A percentile compares a stretch with the other conserved stretches of the same genome.
phyloP scores from a whole-genome alignment of 2,888 invertebrate genomes.

The Ptycholaimellus sp. region DNA sequence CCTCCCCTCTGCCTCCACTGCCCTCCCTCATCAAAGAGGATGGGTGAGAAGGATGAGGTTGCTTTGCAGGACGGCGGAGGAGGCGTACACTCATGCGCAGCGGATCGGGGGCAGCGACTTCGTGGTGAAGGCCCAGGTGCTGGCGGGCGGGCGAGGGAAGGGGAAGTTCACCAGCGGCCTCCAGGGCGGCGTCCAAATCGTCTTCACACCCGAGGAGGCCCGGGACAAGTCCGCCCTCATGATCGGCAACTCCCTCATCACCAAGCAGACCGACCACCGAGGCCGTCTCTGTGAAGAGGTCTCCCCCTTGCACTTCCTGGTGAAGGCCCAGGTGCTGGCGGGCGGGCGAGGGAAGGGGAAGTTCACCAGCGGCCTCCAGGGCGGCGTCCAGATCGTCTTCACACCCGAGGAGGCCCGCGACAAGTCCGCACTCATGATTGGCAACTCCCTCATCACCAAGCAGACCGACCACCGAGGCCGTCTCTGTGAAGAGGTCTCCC shows the following conservation, averaged over 20 bases:
- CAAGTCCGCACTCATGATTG: slow-evolving; percentile 63
- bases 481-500: slow-evolving; percentile 21
- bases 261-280: slow-evolving; percentile 56
- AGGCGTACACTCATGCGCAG: slow-evolving; percentile 15
- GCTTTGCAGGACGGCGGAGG: slow-evolving; percentile 15
- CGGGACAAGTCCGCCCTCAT: slow-evolving; percentile 46
- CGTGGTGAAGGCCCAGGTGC: slow-evolving; percentile 40
- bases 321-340: slow-evolving; percentile 52
- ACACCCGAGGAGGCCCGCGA: slow-evolving; percentile 34
- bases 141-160: slow-evolving; percentile 92
- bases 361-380: slow-evolving; percentile 89
- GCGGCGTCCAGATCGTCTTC: slow-evolving; percentile 91
- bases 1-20: too few species aligned
- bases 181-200: slow-evolving; percentile 90
- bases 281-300: slow-evolving; percentile 22
- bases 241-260: slow-evolving; percentile 75
- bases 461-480: slow-evolving; percentile 42
- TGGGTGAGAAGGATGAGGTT: too few species aligned
- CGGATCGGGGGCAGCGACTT: slow-evolving; percentile 22
- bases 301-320: slow-evolving; percentile 23
- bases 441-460: slow-evolving; percentile 73
- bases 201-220: slow-evolving; percentile 44
- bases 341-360: slow-evolving; percentile 91
- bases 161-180: slow-evolving; percentile 89
- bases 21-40: too few species aligned